Evolutionary conservation across 2,797 vertebrate genomes (phyloP), one percentile per base, ranked within the genome.

Genomic region (Xenentodon cancila): DNA sequence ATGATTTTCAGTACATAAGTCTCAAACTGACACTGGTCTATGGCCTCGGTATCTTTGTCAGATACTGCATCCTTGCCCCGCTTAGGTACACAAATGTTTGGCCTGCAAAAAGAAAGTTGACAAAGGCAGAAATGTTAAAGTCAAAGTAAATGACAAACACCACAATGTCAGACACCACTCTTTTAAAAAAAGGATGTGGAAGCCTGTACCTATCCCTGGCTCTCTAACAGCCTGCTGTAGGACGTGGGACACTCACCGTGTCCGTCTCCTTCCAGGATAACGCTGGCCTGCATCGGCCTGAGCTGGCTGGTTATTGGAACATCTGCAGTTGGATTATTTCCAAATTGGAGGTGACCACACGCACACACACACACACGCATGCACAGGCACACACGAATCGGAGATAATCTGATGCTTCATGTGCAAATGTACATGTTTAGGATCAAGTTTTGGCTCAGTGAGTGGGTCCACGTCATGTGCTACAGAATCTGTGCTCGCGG

Each of bases 1-100:
- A 93, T 62, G 93, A 98, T 78, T 99, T 99, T 82, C 95, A 95
- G 40, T 97, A 97, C 70, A 94, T 99, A 88, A 98, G 96, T 64
- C 82, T 94, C 30, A 92, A 84, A 56, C 89, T 98, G 75, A 97
- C 95, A 0, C 9, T 96, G 9, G 89, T 99, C 66, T 99, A 97
- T 87, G 93, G 92, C 32, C 59, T 97, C 17, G 97, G 97, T 0
- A 94, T 99, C 21, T 18, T 95, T 18, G 79, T 98, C 52, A 91
- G 97, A 60, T 99, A 99, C 86, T 95, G 96, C 79, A 80, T 99
- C 53, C 93, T 99, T 0, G 90, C 96, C 1, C 98, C 98, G 0
- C 91, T 99, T 18, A 95, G 97, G 98, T 99, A 84, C 20, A 64
- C 7, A 17, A 16, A 51, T 12, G 45, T 19, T 20, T 37, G 17